Evolutionary conservation across 2,888 invertebrate species (phyloP).

Genomic region (Petrolisthes cinctipes): DNA sequence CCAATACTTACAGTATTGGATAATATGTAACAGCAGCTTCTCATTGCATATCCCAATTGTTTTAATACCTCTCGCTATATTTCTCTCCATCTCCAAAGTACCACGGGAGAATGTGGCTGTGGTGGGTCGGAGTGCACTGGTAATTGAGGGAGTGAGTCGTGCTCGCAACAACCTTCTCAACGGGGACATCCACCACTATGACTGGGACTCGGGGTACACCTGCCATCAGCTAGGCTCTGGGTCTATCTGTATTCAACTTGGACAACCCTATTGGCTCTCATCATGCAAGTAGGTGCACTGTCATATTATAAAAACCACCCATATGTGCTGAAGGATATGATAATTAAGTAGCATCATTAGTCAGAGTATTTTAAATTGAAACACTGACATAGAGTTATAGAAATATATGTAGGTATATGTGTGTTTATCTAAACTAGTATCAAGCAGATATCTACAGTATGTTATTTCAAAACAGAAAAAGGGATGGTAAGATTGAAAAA

Average conservation of each 20-base stretch:
- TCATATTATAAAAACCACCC: too few relatives aligned
- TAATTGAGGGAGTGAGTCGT: conserved; percentile 95
- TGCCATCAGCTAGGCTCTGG: conserved; percentile 91
- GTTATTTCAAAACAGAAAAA: too few relatives aligned
- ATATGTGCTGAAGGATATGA: too few relatives aligned
- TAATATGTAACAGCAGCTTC: not conserved
- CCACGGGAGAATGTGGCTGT: conserved; percentile 94
- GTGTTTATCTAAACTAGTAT: too few relatives aligned
- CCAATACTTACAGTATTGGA: not conserved
- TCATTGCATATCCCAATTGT: too few relatives aligned
- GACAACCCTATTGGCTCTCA: conserved; percentile 79
- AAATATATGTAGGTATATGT: too few relatives aligned
- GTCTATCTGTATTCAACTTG: conserved; percentile 93
- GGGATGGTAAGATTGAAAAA: too few relatives aligned
- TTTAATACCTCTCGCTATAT: too few relatives aligned
- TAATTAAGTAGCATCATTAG: too few relatives aligned
- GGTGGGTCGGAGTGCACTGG: conserved; percentile 88
- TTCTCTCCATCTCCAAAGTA: conserved; percentile 74
- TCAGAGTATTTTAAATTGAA: too few relatives aligned
- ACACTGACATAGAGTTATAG: too few relatives aligned
- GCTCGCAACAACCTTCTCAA: conserved; percentile 94
- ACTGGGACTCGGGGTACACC: conserved; percentile 99
- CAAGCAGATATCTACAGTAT: too few relatives aligned
- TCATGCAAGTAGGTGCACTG: conserved; percentile 58
- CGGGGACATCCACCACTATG: conserved; percentile 94